phyloP scores from a whole-genome alignment of 2,797 vertebrate species.

The Pseudochirops corinnae region DNA sequence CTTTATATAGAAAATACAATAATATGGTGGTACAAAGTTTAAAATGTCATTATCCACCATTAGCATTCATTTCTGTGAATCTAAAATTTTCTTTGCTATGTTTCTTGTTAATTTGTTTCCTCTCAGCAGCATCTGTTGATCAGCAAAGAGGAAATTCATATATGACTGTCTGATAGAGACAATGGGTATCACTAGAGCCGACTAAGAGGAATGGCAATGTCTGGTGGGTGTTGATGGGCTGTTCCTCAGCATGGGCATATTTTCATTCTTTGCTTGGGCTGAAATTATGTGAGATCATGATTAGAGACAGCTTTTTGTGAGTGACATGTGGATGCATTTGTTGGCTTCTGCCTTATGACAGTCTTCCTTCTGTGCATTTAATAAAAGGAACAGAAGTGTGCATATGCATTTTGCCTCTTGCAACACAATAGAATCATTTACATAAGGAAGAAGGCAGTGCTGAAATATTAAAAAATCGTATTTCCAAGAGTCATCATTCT shows the following conservation, averaged over 20 bases:
- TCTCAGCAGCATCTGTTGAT: conserved; percentile 33
- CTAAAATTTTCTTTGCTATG: conserved; percentile 6
- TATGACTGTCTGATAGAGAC: background rate
- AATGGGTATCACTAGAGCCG: conserved; percentile 9
- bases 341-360: conserved; percentile 51
- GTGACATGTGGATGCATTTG: conserved; percentile 18
- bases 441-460: conserved; percentile 29
- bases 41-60: conserved; percentile 36
- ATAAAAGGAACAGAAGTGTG: conserved; percentile 58
- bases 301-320: conserved; percentile 16
- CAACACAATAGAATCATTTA: conserved; percentile 52
- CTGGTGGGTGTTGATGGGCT: conserved; percentile 13
- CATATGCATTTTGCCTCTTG: conserved; percentile 51
- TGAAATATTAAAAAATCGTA: conserved; percentile 55
- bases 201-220: background rate
- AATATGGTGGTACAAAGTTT: conserved; percentile 40
- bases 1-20: conserved; percentile 29
- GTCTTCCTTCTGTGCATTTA: conserved; percentile 50
- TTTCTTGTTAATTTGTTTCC: conserved; percentile 41
- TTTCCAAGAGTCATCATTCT: conserved; percentile 61
- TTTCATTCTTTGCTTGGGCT: conserved; percentile 4
- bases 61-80: conserved; percentile 17
- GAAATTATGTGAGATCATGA: background rate
- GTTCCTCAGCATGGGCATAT: conserved; percentile 9
- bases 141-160: conserved; percentile 35